These are phyloP conservation scores for Eristalis pertinax DNA, from an alignment of 2,888 invertebrate species.

Conservation along the genomic window DNA sequence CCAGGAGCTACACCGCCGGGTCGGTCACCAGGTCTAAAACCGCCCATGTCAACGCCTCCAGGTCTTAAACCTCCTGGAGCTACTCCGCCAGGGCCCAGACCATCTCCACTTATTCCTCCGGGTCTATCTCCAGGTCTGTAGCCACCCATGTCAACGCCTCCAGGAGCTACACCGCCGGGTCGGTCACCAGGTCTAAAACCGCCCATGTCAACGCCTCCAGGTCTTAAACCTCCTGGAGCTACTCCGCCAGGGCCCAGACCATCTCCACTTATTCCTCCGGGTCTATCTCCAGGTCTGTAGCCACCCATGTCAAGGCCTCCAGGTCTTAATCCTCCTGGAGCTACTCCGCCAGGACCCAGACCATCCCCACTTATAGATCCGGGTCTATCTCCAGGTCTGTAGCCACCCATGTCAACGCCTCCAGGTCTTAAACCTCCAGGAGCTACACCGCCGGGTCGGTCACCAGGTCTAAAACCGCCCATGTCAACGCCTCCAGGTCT, in stretches of 20 bases:
- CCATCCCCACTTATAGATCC: conserved; percentile 35
- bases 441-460: conserved; percentile 34
- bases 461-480: conserved; percentile 19
- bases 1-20: conserved; percentile 10
- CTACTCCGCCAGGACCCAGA: conserved; percentile 28
- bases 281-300: conserved; percentile 44
- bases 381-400: conserved; percentile 35
- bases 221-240: conserved; percentile 12
- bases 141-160: conserved; percentile 14
- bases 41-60: conserved; percentile 26
- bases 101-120: neutral
- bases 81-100: conserved; percentile 39
- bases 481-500: conserved; percentile 27
- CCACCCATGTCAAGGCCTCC: conserved; percentile 14
- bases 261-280: neutral
- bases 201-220: conserved; percentile 26
- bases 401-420: conserved; percentile 15
- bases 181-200: conserved; percentile 33
- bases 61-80: conserved; percentile 16
- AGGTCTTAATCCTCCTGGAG: neutral
- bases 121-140: conserved; percentile 44
- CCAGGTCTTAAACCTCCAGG: conserved; percentile 25
- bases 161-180: conserved; percentile 12
- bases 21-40: conserved; percentile 32
- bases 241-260: conserved; percentile 40